A percentile compares a stretch with the other conserved stretches of the same genome.
Evolutionary conservation across 2,888 invertebrate species (phyloP).

Genomic region (Hyposoter dolosus): DNA sequence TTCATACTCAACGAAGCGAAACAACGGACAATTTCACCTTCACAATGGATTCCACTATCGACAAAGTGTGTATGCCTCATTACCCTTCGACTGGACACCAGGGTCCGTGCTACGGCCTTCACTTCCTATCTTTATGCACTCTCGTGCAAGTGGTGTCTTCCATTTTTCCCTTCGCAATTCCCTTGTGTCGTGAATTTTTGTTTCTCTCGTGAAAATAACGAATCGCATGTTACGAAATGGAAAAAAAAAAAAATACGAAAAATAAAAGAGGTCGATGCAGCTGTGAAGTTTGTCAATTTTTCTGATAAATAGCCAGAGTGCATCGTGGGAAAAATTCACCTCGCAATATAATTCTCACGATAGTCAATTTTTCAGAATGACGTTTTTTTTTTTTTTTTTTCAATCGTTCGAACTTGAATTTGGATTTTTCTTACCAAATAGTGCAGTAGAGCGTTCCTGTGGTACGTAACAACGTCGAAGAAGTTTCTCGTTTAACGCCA

Average conservation of each 20-base stretch:
- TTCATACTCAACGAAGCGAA: conserved; percentile 21
- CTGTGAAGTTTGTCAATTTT: not conserved
- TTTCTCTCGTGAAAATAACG: not conserved
- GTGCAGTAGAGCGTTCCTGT: conserved; percentile 80
- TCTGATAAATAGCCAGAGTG: not conserved
- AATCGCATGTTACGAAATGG: not conserved
- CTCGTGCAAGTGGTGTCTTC: conserved; percentile 2
- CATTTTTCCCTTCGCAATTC: conserved; percentile 12
- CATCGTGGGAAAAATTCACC: not conserved
- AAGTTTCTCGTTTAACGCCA: conserved; percentile 81
- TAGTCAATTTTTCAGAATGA: not conserved
- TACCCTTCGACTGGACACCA: conserved; percentile 63
- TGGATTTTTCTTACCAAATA: conserved; percentile 77
- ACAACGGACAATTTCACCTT: conserved; percentile 23
- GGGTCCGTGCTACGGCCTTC: conserved; percentile 43
- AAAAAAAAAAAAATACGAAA: not conserved
- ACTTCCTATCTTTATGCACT: conserved; percentile 47
- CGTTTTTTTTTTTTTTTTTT: not conserved
- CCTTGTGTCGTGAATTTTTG: not conserved
- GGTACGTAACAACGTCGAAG: conserved; percentile 71
- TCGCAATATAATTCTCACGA: not conserved
- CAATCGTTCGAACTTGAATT: not conserved
- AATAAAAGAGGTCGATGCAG: not conserved
- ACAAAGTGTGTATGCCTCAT: conserved; percentile 68
- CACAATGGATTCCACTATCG: conserved; percentile 67